These are phyloP conservation scores for Cebus imitator DNA, from an alignment of 2,113 vertebrate genomes.

Conservation along the genomic window DNA sequence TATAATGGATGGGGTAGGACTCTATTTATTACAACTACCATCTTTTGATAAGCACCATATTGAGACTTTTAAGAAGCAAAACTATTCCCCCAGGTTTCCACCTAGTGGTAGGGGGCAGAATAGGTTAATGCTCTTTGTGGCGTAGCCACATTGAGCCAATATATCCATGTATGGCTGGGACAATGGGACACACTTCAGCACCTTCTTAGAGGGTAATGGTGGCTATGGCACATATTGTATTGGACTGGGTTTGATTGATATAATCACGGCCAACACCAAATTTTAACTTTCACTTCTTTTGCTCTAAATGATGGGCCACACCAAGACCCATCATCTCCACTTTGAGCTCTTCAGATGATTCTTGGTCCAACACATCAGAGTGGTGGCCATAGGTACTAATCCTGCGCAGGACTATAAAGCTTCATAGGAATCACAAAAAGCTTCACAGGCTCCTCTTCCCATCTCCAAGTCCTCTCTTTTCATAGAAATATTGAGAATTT, in stretches of 20 bases:
- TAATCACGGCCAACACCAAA: neutral
- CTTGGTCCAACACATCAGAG: neutral
- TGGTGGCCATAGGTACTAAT: neutral
- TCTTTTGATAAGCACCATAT: neutral
- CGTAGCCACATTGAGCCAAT: neutral
- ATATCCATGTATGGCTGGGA: neutral
- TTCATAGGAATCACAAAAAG: neutral
- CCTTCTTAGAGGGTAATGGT: neutral
- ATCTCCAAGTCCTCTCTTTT: neutral
- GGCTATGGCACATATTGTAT: neutral
- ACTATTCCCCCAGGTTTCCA: neutral
- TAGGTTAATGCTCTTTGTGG: neutral
- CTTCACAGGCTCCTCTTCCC: neutral
- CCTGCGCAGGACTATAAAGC: neutral
- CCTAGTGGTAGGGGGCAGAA: neutral
- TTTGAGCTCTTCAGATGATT: neutral
- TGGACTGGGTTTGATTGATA: neutral
- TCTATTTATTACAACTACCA: neutral
- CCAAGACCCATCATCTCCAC: neutral
- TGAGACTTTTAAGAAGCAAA: neutral
- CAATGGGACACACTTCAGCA: neutral
- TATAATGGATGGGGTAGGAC: neutral
- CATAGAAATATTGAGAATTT: neutral
- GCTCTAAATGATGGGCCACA: neutral
- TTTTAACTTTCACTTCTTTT: constrained; percentile 7